phyloP scores from a whole-genome alignment of 2,113 vertebrate genomes.

The Colossoma macropomum region DNA sequence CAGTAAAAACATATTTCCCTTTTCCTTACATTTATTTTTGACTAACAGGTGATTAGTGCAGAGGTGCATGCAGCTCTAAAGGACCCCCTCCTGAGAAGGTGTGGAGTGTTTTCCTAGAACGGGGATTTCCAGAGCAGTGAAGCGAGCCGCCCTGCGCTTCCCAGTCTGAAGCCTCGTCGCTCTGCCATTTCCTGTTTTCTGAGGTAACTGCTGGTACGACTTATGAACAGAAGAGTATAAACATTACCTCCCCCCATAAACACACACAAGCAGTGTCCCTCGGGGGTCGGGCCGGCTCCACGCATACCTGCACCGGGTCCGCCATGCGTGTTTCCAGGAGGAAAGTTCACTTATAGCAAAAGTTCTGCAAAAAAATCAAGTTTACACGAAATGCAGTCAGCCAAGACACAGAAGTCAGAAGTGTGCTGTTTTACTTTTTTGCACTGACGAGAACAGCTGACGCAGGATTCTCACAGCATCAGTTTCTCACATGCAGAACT shows the following conservation, averaged over 20 bases:
- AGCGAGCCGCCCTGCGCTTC: not conserved
- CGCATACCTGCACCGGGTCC: too few relatives aligned
- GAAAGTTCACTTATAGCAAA: too few relatives aligned
- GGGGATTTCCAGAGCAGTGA: slow-evolving; percentile 70
- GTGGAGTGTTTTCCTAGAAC: slow-evolving; percentile 1
- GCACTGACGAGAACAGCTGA: too few relatives aligned
- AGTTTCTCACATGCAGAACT: too few relatives aligned
- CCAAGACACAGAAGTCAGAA: too few relatives aligned
- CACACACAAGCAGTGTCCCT: not conserved
- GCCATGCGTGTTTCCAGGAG: not conserved
- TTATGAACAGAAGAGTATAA: slow-evolving; percentile 6
- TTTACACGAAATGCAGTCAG: too few relatives aligned
- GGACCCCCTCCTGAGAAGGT: not conserved
- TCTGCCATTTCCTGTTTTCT: slow-evolving; percentile 71
- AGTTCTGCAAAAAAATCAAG: too few relatives aligned
- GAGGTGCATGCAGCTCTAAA: not conserved
- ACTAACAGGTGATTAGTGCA: not conserved
- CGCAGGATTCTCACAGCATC: too few relatives aligned
- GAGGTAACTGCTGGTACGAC: slow-evolving; percentile 49
- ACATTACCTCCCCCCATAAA: not conserved
- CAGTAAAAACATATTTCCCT: too few relatives aligned
- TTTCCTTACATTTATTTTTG: not conserved
- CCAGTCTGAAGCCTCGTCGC: not conserved
- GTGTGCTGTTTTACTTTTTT: too few relatives aligned
- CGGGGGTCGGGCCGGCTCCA: not conserved